Conservation (phyloP, 2,113 vertebrate genomes). For the Paedocypris sp. region DNA sequence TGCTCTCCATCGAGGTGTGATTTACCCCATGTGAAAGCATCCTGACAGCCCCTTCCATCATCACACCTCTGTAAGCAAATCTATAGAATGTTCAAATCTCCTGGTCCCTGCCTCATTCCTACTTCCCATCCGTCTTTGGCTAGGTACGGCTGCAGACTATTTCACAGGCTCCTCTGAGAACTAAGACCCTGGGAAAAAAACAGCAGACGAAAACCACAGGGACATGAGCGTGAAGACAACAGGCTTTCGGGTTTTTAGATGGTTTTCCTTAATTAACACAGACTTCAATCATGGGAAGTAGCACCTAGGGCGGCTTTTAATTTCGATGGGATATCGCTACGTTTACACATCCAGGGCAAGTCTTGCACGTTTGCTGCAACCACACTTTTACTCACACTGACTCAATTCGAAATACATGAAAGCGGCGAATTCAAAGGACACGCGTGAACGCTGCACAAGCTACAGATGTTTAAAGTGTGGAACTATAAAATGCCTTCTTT, state of each 20-base stretch:
- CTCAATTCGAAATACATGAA: neutral
- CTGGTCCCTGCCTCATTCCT: neutral
- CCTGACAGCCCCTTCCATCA: conserved; percentile 34
- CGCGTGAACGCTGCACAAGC: neutral
- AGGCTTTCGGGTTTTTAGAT: neutral
- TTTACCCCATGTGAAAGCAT: conserved; percentile 18
- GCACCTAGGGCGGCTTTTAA: neutral
- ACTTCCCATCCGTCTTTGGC: neutral
- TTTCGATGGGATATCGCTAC: neutral
- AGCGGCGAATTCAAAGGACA: neutral
- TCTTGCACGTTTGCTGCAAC: neutral
- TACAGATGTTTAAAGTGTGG: no score
- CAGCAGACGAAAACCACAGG: neutral
- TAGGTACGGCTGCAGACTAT: neutral
- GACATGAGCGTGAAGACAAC: neutral
- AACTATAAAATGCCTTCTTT: no score
- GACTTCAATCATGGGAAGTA: neutral
- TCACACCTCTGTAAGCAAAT: conserved; percentile 21
- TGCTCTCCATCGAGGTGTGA: conserved; percentile 16
- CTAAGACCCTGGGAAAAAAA: neutral
- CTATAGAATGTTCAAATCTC: conserved; percentile 19
- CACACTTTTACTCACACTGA: neutral
- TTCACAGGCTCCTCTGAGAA: neutral
- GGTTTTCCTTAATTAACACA: neutral
- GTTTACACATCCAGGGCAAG: neutral